These are phyloP conservation scores for Meliscaeva auricollis DNA, from an alignment of 2,888 invertebrate genomes.

Conservation along the genomic window DNA sequence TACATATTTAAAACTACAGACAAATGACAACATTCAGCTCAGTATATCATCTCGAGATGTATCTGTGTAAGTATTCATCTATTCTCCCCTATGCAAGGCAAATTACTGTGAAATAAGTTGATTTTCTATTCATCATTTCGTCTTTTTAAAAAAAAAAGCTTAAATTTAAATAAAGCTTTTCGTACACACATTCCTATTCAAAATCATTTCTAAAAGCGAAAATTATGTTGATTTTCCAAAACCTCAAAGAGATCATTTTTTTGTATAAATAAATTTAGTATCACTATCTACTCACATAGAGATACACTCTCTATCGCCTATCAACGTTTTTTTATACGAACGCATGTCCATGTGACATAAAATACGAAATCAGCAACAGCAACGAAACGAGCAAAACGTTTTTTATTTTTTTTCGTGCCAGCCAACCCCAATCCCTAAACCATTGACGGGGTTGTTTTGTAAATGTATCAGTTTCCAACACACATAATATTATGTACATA, in stretches of 20 bases:
- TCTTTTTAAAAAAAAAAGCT: conserved; percentile 16
- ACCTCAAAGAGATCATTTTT: background rate
- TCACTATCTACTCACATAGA: background rate
- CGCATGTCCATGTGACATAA: background rate
- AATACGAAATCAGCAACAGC: background rate
- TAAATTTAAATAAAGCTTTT: background rate
- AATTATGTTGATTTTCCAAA: background rate
- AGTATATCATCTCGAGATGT: background rate
- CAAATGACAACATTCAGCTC: too few species aligned
- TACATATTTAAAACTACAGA: too few species aligned
- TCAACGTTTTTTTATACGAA: background rate
- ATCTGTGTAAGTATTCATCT: background rate
- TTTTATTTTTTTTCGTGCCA: background rate
- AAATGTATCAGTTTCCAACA: conserved; percentile 27
- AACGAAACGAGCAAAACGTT: background rate
- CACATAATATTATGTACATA: background rate
- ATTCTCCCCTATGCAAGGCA: background rate
- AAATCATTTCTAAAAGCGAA: background rate
- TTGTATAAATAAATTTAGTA: background rate
- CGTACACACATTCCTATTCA: background rate
- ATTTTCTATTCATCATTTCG: background rate
- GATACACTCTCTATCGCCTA: background rate
- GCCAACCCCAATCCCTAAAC: conserved; percentile 7
- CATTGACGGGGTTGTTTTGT: background rate
- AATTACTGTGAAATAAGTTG: background rate